Evolutionary conservation across 2,113 vertebrate species (phyloP).

Genomic region (Hippocampus zosterae): DNA sequence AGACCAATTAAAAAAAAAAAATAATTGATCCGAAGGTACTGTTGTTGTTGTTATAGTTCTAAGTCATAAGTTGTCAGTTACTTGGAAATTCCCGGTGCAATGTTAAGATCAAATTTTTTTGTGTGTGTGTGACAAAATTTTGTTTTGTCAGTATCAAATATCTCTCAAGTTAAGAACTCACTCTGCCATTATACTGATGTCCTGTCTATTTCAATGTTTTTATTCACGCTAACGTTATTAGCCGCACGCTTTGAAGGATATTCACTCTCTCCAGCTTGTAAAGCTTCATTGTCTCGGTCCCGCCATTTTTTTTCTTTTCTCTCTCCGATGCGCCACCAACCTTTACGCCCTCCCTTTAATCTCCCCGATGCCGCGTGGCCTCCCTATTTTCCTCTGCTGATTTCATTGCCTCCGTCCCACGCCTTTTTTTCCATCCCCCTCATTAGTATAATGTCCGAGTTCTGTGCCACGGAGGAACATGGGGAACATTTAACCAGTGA

Average conservation of each 20-base stretch:
- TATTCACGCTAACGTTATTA: not conserved
- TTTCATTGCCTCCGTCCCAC: not conserved
- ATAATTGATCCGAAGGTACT: too few species aligned
- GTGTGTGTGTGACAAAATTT: too few species aligned
- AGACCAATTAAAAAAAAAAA: too few species aligned
- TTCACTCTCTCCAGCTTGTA: not conserved
- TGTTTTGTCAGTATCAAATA: too few species aligned
- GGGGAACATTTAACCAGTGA: constrained; percentile 49
- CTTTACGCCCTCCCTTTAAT: constrained; percentile 19
- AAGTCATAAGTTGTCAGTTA: too few species aligned
- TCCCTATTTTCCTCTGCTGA: not conserved
- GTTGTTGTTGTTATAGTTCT: too few species aligned
- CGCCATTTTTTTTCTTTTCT: not conserved
- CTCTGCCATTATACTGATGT: too few species aligned
- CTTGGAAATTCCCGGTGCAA: too few species aligned
- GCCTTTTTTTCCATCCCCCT: constrained; percentile 25
- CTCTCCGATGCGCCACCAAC: constrained; percentile 9
- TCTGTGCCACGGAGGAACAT: constrained; percentile 34
- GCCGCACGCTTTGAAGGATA: not conserved
- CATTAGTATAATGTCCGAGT: constrained; percentile 52
- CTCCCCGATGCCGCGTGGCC: constrained; percentile 7
- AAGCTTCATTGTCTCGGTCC: constrained; percentile 1
- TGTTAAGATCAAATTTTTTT: too few species aligned
- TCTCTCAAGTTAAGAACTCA: too few species aligned
- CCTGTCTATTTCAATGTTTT: not conserved